Evolutionary conservation across 2,888 invertebrate genomes (phyloP), one percentile per base, ranked within the genome.

Genomic region (Diogma glabrata): DNA sequence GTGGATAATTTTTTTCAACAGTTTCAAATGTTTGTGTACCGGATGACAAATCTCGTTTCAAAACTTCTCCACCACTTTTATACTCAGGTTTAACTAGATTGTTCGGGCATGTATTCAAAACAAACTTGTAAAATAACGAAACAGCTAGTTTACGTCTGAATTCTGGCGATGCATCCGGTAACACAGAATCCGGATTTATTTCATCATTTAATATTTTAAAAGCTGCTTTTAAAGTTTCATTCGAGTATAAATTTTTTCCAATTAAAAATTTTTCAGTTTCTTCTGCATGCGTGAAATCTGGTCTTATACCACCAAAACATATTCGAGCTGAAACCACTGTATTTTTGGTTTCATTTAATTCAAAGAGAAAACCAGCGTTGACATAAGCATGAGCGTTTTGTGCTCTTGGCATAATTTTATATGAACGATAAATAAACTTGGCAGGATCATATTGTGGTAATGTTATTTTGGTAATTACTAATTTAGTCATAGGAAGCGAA

Each of bases 371-470:
- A 2, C 82, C 87, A 1, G 84, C 84, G 62, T 87, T 87, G 0
- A 88, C 79, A 54, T 82, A 78, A 0, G 87, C 86, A 59, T 86
- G 85, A 0, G 85, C 78, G 61, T 86, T 86, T 70, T 85, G 84
- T 1, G 82, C 78, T 56, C 85, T 70, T 0, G 82, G 79, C 78
- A 83, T 84, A 56, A 87, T 81, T 85, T 87, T 59, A 66, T 74
- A 75, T 7, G 73, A 71, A 57, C 69, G 65, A 53, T 72, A 71
- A 8, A 63, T 60, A 49, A 68, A 68, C 5, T 61, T 55, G 26
- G 59, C 54, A 22, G 60, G 59, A 17, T 60, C 60, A 8, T 59
- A 54, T 30, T 58, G 54, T 24, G 59, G 58, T 6, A 70, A 49
- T 33, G 55, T 55, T 24, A 69, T 61, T 22, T 57, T 60, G 53